Evolutionary conservation across 2,797 vertebrate species (phyloP), one percentile per base, ranked within the genome.

Genomic region (Danio kyathit): DNA sequence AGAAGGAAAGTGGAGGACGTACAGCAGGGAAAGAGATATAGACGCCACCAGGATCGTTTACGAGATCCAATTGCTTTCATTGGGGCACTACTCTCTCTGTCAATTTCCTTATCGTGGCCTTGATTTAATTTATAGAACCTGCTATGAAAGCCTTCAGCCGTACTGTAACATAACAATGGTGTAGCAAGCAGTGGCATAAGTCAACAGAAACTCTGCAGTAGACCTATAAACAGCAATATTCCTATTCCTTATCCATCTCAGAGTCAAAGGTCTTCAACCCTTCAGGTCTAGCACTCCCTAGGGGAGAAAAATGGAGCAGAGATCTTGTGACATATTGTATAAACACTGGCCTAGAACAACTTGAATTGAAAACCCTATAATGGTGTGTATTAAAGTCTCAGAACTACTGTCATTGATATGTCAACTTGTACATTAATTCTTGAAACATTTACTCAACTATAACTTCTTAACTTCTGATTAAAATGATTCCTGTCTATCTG

Each of bases 101-200:
- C 83, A 75, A 84, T 81, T 81, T 84, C 78, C 73, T 83, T 77
- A 83, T 79, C 48, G 65, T 70, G 80, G 76, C 64, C 70, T 82
- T 84, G 57, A 77, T 86, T 74, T 88, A 80, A 86, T 84, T 85
- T 83, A 83, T 77, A 81, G 83, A 44, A 44, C 81, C 82, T 83
- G 80, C 74, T 87, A n/a, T 84, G 75, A 83, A 82, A 73, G 48
- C 64, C 74, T 80, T 86, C 67, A 82, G 82, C 79, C 49, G 57
- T 79, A 86, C 66, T 83, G 81, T 85, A 83, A 81, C 73, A 54
- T 74, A 66, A 44, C 76, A 76, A 46, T 70, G 66, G 66, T 60
- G 57, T 38, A 46, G 56, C 63, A 76, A 69, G 41, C 43, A 64
- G 29, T 51, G 57, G 60, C 73, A 66, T 64, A 82, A 73, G 54